Evolutionary conservation across 2,113 vertebrate genomes (phyloP), one percentile per base, ranked within the genome.

Genomic region (Jaculus jaculus): DNA sequence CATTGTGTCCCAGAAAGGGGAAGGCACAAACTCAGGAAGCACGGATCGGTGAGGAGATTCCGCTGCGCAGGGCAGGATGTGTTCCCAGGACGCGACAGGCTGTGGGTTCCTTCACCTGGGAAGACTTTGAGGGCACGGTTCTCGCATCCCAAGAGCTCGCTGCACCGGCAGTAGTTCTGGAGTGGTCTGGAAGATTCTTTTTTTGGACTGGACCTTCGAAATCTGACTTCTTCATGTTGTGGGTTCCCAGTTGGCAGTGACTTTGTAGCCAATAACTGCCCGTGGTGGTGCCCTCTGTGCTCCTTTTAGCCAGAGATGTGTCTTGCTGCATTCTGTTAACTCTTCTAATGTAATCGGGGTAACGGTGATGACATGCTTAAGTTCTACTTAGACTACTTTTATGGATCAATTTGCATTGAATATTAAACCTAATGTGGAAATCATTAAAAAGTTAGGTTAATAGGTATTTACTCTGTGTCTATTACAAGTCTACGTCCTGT

Each of bases 351-450:
- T 93, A 94, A 77, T 94, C n/a, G 4, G 74, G 74, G 69, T 92
- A 82, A 89, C 60, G 71, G 84, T 87, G 88, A 2, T 92, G 94
- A 66, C 89, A 86, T 79, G 74, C 72, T 94, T 95, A 71, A 89
- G 95, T 96, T 95, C 93, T 86, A 83, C 89, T 95, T 96, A 95
- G 91, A 39, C 79, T 79, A 54, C 69, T 84, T 84, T 66, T 94
- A 88, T 90, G 89, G 83, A 79, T 93, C 93, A 92, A 37, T 95
- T 95, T 95, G 87, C 93, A 97, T 95, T 93, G 90, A 97, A 92
- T 92, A 92, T 94, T 94, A 96, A 91, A 83, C 92, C 79, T 94
- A 92, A 96, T 83, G 65, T 88, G 86, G 87, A 95, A 92, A 85
- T 94, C 93, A 94, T 96, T 95, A 92, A 96, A 94, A 94, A 92